A percentile compares a stretch with the other conserved stretches of the same genome.
phyloP scores from a whole-genome alignment of 2,797 vertebrate species.

The Potorous gilbertii region DNA sequence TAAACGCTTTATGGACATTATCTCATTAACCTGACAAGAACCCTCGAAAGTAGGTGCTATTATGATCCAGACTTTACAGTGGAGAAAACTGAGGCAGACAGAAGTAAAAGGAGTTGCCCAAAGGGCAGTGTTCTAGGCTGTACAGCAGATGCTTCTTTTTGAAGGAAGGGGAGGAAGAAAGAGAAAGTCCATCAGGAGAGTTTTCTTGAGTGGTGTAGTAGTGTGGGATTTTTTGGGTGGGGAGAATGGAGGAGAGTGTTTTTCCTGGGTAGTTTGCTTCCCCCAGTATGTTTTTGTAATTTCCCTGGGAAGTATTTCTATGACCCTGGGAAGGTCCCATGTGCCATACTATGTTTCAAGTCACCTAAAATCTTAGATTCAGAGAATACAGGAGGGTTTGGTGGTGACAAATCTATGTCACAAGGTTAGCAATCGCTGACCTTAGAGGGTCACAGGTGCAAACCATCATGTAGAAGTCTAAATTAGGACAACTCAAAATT shows the following conservation, averaged over 20 bases:
- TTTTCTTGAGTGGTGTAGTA: not conserved
- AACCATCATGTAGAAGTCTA: not conserved
- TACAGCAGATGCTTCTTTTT: not conserved
- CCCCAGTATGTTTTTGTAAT: not conserved
- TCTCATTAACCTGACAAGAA: not conserved
- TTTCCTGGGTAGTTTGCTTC: not conserved
- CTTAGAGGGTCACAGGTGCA: constrained; percentile 9
- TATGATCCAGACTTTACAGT: not conserved
- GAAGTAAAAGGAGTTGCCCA: not conserved
- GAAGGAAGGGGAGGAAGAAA: not conserved
- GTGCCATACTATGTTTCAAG: not conserved
- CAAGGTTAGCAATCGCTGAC: not conserved
- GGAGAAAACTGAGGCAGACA: not conserved
- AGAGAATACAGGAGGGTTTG: not conserved
- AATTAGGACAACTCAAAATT: not conserved
- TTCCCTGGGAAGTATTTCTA: not conserved
- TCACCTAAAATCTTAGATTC: not conserved
- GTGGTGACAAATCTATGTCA: not conserved
- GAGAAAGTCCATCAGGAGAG: not conserved
- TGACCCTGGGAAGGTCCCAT: not conserved
- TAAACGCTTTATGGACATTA: not conserved
- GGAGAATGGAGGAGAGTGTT: not conserved
- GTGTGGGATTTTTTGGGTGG: not conserved
- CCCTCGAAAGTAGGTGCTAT: not conserved
- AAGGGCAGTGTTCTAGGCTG: not conserved